These are phyloP conservation scores for Drosophila infuscata DNA, from an alignment of 2,888 invertebrate genomes.

Conservation along the genomic window DNA sequence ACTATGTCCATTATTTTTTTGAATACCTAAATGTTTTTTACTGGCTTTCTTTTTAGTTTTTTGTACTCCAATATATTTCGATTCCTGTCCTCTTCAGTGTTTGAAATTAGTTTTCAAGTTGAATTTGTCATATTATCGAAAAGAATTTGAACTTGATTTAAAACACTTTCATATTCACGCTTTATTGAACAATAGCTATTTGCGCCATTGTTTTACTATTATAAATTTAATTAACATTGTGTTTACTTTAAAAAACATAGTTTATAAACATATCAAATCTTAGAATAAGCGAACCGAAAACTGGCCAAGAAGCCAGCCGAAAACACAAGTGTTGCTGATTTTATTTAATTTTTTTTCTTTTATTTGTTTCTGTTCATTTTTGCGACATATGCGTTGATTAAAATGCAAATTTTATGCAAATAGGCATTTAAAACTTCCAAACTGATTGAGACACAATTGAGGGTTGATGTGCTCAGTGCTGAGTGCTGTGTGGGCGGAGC, in stretches of 20 bases:
- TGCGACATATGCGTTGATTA: conserved; percentile 82
- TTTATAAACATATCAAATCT: not conserved
- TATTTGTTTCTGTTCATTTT: conserved; percentile 45
- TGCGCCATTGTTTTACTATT: not conserved
- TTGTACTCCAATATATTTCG: not conserved
- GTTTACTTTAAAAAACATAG: too few relatives aligned
- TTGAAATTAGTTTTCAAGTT: not conserved
- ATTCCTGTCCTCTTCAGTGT: not conserved
- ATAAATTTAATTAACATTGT: too few relatives aligned
- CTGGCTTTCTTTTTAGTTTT: not conserved
- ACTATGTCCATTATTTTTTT: not conserved
- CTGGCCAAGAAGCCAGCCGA: not conserved
- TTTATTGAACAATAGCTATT: not conserved
- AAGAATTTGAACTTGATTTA: not conserved
- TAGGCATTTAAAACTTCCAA: conserved; percentile 80
- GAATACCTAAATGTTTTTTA: not conserved
- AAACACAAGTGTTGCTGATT: conserved; percentile 23
- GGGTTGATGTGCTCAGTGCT: not conserved
- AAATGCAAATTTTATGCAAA: conserved; percentile 84
- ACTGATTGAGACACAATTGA: conserved; percentile 40
- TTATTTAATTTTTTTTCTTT: conserved; percentile 9
- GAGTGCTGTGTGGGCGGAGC: conserved; percentile 39
- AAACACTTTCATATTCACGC: too few relatives aligned
- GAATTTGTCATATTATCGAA: not conserved
- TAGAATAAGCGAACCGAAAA: not conserved